Conservation (phyloP, 1,140 invertebrate species). For the Lanistes nyassanus region DNA sequence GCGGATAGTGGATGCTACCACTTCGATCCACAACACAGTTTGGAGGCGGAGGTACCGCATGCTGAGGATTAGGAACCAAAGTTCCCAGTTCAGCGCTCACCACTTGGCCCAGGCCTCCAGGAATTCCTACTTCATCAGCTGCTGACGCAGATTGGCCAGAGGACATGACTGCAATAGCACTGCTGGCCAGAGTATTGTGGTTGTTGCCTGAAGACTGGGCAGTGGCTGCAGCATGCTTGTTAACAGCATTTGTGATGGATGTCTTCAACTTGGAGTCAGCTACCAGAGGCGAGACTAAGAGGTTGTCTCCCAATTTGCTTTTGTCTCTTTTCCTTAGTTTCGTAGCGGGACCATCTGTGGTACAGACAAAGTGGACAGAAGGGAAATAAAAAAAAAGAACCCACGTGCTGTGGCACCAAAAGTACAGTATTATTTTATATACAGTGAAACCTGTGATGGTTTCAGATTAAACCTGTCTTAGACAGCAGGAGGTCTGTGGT, state of each 20-base stretch:
- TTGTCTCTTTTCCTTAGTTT: constrained; percentile 17
- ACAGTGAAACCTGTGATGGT: no score
- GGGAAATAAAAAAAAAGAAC: no score
- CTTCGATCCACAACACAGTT: background rate
- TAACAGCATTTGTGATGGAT: constrained; percentile 26
- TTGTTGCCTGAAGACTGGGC: background rate
- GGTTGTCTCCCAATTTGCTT: constrained; percentile 8
- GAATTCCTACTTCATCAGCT: background rate
- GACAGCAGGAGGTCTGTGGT: no score
- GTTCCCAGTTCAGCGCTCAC: background rate
- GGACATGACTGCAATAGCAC: background rate
- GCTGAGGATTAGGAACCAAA: background rate
- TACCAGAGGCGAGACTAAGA: constrained; percentile 13
- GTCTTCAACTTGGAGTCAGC: constrained; percentile 25
- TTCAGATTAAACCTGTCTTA: no score
- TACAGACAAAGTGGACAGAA: background rate
- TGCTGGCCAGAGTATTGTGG: background rate
- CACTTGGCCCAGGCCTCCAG: background rate
- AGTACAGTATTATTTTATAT: no score
- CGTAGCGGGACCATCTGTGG: constrained; percentile 11
- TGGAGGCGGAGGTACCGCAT: background rate
- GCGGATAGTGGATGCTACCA: background rate
- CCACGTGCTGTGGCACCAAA: no score
- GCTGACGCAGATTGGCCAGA: background rate
- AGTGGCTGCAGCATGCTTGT: constrained; percentile 23